Evolutionary conservation across 2,797 vertebrate species (phyloP), one percentile per base, ranked within the genome.

Genomic region (Catostomus latipinnis): DNA sequence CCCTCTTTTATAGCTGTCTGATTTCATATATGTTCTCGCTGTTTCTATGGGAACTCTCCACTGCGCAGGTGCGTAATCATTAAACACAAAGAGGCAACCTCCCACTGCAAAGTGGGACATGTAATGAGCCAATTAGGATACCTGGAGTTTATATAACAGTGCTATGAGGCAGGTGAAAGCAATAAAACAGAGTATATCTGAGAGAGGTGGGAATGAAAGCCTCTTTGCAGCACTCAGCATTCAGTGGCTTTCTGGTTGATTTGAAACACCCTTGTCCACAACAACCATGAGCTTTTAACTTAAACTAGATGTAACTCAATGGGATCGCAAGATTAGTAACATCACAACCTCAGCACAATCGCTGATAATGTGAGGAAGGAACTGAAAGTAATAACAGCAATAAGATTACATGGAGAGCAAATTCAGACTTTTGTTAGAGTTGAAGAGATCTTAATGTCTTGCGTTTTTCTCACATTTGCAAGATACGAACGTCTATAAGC

Each of bases 11-110:
- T 48, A n/a, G 46, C 46, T 11, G 34, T 34, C 34, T 34, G 8
- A 49, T 76, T 18, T 58, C 49, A 34, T 22, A n/a, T 14, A 45
- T 70, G 46, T 78, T 61, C 54, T 57, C 8, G 7, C 18, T n/a
- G 76, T 71, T 80, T 76, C 52, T 61, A 80, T 67, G 53, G 77
- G 43, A 83, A 71, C 72, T 71, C 22, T 9, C 45, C 49, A 57
- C 18, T 62, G 22, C 5, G 22, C 61, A 58, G 60, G 75, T 70
- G 49, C 53, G 63, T 70, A 70, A 66, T 63, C 65, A 62, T 75
- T 76, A 71, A 46, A 43, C 60, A 12, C 18, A 78, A 53, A 57
- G 48, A 61, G 45, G 48, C 49, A 71, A 14, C 14, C 46, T 2
- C 45, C 16, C 6, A 57, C 45, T 57, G 46, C 22, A 56, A 65